Evolutionary conservation across 2,113 vertebrate species (phyloP).

Genomic region (Pavo muticus): DNA sequence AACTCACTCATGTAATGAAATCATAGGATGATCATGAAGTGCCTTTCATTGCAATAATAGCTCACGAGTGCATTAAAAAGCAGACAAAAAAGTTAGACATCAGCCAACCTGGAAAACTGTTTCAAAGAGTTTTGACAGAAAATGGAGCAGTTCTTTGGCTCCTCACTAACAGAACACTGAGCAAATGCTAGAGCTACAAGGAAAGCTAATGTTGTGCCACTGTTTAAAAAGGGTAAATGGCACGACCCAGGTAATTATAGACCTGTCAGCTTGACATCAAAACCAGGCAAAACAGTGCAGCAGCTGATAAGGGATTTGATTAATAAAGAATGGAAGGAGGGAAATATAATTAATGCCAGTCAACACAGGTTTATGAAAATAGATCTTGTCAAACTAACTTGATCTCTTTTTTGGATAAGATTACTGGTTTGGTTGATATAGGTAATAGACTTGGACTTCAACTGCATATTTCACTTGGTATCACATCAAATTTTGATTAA

Average conservation of each 20-base stretch:
- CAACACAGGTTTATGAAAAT: slow-evolving; percentile 60
- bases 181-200: neutral
- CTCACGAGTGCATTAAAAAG: neutral
- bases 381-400: slow-evolving; percentile 61
- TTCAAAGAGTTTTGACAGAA: slow-evolving; percentile 6
- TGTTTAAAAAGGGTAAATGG: slow-evolving; percentile 64
- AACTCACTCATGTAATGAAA: neutral
- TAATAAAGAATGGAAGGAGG: slow-evolving; percentile 65
- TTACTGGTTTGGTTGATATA: slow-evolving; percentile 53
- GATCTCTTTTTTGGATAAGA: slow-evolving; percentile 60
- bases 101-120: neutral
- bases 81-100: neutral
- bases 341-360: slow-evolving; percentile 70
- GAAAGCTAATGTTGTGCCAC: slow-evolving; percentile 60
- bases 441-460: slow-evolving; percentile 22
- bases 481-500: slow-evolving; percentile 31
- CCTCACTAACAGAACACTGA: neutral
- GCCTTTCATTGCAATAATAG: neutral
- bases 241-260: slow-evolving; percentile 68
- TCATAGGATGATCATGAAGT: neutral
- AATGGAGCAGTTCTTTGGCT: neutral
- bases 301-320: slow-evolving; percentile 66
- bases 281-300: slow-evolving; percentile 54
- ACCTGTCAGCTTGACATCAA: slow-evolving; percentile 63
- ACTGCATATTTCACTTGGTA: neutral